These are phyloP conservation scores for Mesaphorura yosii DNA, from an alignment of 1,140 invertebrate genomes.

Conservation along the genomic window DNA sequence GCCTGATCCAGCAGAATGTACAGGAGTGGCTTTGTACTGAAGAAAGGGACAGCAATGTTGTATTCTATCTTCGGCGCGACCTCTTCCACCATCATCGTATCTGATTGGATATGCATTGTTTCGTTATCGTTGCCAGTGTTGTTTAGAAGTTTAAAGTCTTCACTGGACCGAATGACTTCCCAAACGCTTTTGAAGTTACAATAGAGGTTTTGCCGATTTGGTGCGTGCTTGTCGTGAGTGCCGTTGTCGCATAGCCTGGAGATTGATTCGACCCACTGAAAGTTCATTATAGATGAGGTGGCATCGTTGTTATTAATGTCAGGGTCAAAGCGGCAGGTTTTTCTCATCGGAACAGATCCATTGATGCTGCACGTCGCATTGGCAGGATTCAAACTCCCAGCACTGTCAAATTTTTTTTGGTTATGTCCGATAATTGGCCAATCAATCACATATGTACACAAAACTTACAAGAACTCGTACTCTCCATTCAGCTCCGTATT, in stretches of 20 bases:
- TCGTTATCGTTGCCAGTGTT: too few species aligned
- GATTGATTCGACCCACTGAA: constrained; percentile 15
- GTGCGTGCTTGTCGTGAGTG: constrained; percentile 35
- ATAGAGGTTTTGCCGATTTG: constrained; percentile 38
- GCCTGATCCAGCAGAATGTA: too few species aligned
- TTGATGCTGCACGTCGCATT: background rate
- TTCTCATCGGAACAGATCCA: background rate
- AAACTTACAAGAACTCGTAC: constrained; percentile 13
- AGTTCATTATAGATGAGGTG: constrained; percentile 16
- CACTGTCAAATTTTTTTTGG: background rate
- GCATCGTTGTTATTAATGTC: background rate
- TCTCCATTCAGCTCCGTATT: constrained; percentile 1
- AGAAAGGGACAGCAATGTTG: too few species aligned
- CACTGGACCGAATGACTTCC: constrained; percentile 37
- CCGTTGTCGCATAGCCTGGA: constrained; percentile 36
- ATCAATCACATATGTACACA: too few species aligned
- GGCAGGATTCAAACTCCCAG: background rate
- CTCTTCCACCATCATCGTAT: too few species aligned
- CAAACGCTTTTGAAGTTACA: constrained; percentile 36
- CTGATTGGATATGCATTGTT: too few species aligned
- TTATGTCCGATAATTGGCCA: too few species aligned
- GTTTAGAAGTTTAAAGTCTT: constrained; percentile 36
- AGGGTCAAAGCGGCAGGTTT: background rate
- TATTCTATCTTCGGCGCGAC: too few species aligned
- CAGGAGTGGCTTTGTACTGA: too few species aligned